Base-by-base conservation (phyloP, 2,888 invertebrate genomes). In the Oscheius sp. region DNA sequence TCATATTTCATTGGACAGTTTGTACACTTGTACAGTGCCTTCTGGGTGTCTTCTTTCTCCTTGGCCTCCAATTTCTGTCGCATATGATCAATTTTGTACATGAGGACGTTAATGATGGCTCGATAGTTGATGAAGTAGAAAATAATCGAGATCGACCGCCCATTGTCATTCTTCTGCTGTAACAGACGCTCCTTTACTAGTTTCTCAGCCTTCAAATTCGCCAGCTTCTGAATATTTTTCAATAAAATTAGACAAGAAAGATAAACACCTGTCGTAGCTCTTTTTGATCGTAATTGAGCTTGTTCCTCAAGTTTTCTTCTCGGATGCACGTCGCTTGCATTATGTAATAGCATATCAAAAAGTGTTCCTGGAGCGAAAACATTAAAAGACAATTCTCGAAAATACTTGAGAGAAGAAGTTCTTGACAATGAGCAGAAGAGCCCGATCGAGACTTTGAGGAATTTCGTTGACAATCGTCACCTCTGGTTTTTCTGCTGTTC, bases 81-180 rank as follows among this genome's bases (percentile, higher is more conserved):
- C 84, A 89, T 89, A 72, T 89, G 89, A 78, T 89, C 89, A 47
- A 89, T 78, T 79, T 89, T 89, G 77, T 88, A 89, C 75, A 85
- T 88, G 51, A 88, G 78, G 21, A 89, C 89, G 73, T 89, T 89
- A 29, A 88, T 70, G 37, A 88, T 78, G 7, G 87, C 86, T 9
- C 87, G 84, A 75, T 89, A 89, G 75, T 89, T 89, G 66, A 89
- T 84, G 78, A 85, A 88, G 75, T 89, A 89, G 76, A 88, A 89
- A 58, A 84, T 85, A 66, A 85, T 75, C 7, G 81, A 75, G 29
- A 66, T 37, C 55, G 73, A 77, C 11, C 78, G 73, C 37, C 74
- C 74, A 60, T 81, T 78, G 47, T 81, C 80, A 13, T 82, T 80
- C 35, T 79, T 79, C 73, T 87, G 85, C n/a, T 79, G 68, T 2